Percentiles rank a stretch among this genome's conserved stretches.
These are phyloP conservation scores for Oophaga pumilio DNA, from an alignment of 2,113 vertebrate genomes.

Conservation along the genomic window DNA sequence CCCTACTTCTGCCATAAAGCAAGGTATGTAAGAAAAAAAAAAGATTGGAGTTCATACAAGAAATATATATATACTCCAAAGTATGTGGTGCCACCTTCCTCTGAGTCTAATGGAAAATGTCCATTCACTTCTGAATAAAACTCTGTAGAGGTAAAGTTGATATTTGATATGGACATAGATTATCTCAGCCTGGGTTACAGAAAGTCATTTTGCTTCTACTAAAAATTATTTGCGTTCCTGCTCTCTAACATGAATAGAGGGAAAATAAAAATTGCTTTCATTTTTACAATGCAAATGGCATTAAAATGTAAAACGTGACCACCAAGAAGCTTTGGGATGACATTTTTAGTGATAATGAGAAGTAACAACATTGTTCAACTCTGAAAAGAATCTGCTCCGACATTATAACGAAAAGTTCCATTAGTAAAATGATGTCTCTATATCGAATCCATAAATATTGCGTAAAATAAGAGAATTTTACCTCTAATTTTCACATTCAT, in stretches of 20 bases:
- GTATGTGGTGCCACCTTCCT: no score
- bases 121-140: no score
- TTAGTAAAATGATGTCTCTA: not conserved
- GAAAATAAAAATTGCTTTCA: slow-evolving; percentile 18
- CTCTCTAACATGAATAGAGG: not conserved
- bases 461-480: not conserved
- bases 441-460: not conserved
- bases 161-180: not conserved
- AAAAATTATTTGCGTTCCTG: slow-evolving; percentile 28
- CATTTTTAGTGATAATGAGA: slow-evolving; percentile 17
- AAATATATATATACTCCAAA: no score
- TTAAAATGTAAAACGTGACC: slow-evolving; percentile 3
- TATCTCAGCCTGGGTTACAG: slow-evolving; percentile 6
- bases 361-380: not conserved
- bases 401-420: not conserved
- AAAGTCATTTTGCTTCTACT: not conserved
- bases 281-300: slow-evolving; percentile 20
- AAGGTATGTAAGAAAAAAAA: no score
- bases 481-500: no score
- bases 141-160: not conserved
- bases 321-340: not conserved
- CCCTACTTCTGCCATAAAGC: no score
- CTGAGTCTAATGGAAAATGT: no score
- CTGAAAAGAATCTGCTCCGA: not conserved
- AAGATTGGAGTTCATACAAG: no score